phyloP scores from a whole-genome alignment of 2,113 vertebrate genomes.

The Daphoenositta chrysoptera region DNA sequence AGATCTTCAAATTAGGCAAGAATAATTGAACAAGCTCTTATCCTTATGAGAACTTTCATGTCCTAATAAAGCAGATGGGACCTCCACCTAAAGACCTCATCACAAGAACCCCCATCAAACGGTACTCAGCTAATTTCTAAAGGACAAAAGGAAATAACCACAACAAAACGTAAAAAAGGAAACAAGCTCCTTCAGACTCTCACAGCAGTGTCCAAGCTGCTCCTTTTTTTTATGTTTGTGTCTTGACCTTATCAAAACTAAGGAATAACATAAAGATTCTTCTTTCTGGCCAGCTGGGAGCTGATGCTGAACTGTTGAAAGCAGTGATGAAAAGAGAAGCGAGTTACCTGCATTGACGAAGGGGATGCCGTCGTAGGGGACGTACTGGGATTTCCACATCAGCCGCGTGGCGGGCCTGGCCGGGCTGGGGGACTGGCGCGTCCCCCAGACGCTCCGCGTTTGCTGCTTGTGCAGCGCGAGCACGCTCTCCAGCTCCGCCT shows the following conservation, averaged over 20 bases:
- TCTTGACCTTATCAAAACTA: neutral
- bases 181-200: neutral
- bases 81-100: neutral
- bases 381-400: constrained; percentile 88
- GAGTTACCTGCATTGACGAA: constrained; percentile 84
- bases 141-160: neutral
- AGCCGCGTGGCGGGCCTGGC: constrained; percentile 82
- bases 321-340: constrained; percentile 36
- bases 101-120: neutral
- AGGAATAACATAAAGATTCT: neutral
- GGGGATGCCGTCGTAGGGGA: constrained; percentile 85
- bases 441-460: constrained; percentile 82
- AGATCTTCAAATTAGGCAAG: neutral
- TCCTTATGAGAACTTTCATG: rapidly evolving
- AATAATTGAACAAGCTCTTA: neutral
- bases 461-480: constrained; percentile 83
- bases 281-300: neutral
- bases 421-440: constrained; percentile 82
- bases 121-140: neutral
- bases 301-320: neutral
- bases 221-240: neutral
- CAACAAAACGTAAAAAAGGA: neutral
- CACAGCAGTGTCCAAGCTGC: neutral
- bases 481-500: constrained; percentile 80
- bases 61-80: neutral